A percentile compares a stretch with the other conserved stretches of the same genome.
phyloP scores from a whole-genome alignment of 2,113 vertebrate species.

The Neogobius melanostomus region DNA sequence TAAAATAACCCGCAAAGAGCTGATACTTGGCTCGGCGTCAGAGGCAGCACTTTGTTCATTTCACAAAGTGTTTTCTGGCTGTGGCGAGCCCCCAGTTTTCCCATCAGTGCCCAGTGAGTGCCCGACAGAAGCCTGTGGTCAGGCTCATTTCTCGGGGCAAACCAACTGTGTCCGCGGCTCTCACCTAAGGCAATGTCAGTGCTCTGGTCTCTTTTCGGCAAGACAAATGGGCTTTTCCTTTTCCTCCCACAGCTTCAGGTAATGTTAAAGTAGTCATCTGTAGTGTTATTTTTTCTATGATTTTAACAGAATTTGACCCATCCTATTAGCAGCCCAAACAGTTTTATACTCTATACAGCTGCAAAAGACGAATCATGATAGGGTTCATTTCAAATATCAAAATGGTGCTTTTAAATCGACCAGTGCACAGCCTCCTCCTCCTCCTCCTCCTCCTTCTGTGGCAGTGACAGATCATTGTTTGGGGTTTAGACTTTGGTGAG shows the following conservation, averaged over 20 bases:
- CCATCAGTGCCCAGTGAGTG: slow-evolving; percentile 44
- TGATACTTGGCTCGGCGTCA: slow-evolving; percentile 7
- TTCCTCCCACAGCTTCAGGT: neutral
- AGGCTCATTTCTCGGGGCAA: slow-evolving; percentile 30
- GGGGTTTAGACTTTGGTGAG: too few relatives aligned
- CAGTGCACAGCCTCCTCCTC: too few relatives aligned
- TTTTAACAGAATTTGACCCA: slow-evolving; percentile 20
- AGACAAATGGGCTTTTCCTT: neutral
- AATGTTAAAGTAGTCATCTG: too few relatives aligned
- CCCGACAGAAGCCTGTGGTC: slow-evolving; percentile 40
- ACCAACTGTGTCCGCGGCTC: slow-evolving; percentile 27
- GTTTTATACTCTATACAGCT: neutral
- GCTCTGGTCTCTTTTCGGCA: slow-evolving; percentile 4
- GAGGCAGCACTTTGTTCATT: slow-evolving; percentile 7
- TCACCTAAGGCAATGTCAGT: slow-evolving; percentile 7
- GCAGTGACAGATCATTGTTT: too few relatives aligned
- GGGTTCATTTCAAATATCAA: too few relatives aligned
- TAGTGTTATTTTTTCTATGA: too few relatives aligned
- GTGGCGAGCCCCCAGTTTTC: slow-evolving; percentile 40
- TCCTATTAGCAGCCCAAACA: slow-evolving; percentile 11
- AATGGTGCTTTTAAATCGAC: too few relatives aligned
- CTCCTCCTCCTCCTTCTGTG: too few relatives aligned
- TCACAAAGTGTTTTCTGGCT: slow-evolving; percentile 29
- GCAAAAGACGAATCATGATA: too few relatives aligned
- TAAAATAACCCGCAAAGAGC: slow-evolving; percentile 13